phyloP scores from a whole-genome alignment of 2,113 vertebrate genomes.

The Amia ocellicauda region DNA sequence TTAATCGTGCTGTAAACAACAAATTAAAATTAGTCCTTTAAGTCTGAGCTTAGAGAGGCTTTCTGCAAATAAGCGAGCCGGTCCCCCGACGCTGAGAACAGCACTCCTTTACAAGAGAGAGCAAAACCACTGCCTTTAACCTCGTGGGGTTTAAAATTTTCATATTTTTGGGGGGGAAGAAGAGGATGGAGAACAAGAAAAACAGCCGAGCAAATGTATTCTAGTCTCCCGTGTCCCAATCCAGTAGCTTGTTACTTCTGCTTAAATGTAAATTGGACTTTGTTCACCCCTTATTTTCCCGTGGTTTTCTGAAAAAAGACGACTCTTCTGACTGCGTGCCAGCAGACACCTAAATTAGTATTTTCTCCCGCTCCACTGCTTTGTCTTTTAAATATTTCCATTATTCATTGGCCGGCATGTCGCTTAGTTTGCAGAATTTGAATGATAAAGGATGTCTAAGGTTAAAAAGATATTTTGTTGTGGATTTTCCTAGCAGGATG shows the following conservation, averaged over 20 bases:
- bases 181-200: constrained; percentile 49
- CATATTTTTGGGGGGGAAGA: constrained; percentile 45
- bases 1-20: no score
- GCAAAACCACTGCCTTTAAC: constrained; percentile 41
- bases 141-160: constrained; percentile 51
- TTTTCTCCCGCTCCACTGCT: constrained; percentile 15
- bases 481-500: no score
- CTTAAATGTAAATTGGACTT: constrained; percentile 54
- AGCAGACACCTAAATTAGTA: constrained; percentile 44
- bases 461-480: not conserved
- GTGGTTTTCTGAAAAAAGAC: constrained; percentile 26
- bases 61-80: not conserved
- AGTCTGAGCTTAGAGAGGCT: not conserved
- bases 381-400: constrained; percentile 19
- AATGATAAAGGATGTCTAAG: not conserved
- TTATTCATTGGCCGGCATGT: not conserved
- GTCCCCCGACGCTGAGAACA: not conserved
- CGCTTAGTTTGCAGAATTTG: constrained; percentile 7
- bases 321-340: constrained; percentile 40
- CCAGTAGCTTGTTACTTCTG: constrained; percentile 47
- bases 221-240: constrained; percentile 29
- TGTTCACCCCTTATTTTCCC: constrained; percentile 38
- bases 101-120: constrained; percentile 7
- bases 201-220: constrained; percentile 23
- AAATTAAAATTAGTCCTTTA: not conserved